Base-by-base conservation (phyloP, 2,888 invertebrate species). In the Pollenia angustigena region DNA sequence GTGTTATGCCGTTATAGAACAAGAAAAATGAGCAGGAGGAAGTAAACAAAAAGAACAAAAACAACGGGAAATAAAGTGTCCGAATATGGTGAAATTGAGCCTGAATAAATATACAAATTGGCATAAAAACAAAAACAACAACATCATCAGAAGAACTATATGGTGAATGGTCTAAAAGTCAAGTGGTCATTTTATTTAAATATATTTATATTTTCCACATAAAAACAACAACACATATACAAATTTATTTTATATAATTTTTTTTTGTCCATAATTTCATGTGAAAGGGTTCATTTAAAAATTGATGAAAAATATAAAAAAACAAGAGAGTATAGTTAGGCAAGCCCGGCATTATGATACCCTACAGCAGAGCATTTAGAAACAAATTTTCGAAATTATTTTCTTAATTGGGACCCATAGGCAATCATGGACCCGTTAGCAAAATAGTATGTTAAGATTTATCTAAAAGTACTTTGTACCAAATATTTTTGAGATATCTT, bases 41-140 rank as follows among this genome's bases (percentile, higher is more conserved):
- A 60, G 56, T 11, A 18, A 40, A 74, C 54, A 72, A 76, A 69
- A 54, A 40, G 8, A 78, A 72, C 1, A 74, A 84, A 76, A 71
- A 56, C n/a, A 83, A 78, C 71, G 64, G 64, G 54, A 83, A 75
- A 82, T 81, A 87, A 85, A 81, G 78, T 87, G 81, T 82, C 80
- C 85, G 85, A 87, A 87, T 85, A 85, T 85, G 76, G 79, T 80
- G 82, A 87, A 87, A 88, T 88, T 88, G 87, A 85, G 87, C 87
- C 85, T 88, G 85, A 88, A 88, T 88, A 88, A 88, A 88, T 88
- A 85, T 68, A 87, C 87, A 87, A 87, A 87, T 87, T 87, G 87
- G 84, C 84, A 87, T 84, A 81, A 83, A 72, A 85, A 68, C 32
- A 76, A 72, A 62, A 62, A 62, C 44, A 75, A 56, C 56, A 42